Conservation (phyloP, 2,888 invertebrate genomes). For the Panzeria rudis region DNA sequence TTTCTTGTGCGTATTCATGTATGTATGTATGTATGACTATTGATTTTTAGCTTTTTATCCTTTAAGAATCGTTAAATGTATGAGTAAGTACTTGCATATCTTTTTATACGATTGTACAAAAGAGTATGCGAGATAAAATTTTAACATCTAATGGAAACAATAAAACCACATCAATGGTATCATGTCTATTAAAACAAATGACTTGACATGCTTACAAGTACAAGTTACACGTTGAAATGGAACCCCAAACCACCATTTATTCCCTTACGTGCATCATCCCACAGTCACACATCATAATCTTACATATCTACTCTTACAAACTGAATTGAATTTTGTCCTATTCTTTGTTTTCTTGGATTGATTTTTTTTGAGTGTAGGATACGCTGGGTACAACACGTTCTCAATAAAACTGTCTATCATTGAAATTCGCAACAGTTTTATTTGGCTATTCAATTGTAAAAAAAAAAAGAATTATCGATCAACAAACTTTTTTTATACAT, state of each 20-base stretch:
- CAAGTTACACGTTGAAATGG: conserved; percentile 36
- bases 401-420: conserved; percentile 33
- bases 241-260: conserved; percentile 47
- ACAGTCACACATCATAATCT: not conserved
- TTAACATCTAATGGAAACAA: not conserved
- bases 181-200: conserved; percentile 53
- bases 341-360: conserved; percentile 13
- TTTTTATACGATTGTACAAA: not conserved
- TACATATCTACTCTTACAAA: not conserved
- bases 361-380: conserved; percentile 2
- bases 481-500: too few species aligned
- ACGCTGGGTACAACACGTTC: not conserved
- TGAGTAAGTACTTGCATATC: not conserved
- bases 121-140: not conserved
- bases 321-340: conserved; percentile 4
- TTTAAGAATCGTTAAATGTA: conserved; percentile 5
- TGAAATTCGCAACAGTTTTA: conserved; percentile 9
- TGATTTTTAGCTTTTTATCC: not conserved
- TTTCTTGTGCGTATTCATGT: not conserved
- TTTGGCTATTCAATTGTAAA: conserved; percentile 2
- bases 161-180: conserved; percentile 17
- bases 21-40: not conserved
- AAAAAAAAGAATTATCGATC: too few species aligned
- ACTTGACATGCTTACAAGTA: conserved; percentile 54
- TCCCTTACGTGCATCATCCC: conserved; percentile 7